Evolutionary conservation across 2,888 invertebrate species (phyloP).

Genomic region (Achlya flavicornis): DNA sequence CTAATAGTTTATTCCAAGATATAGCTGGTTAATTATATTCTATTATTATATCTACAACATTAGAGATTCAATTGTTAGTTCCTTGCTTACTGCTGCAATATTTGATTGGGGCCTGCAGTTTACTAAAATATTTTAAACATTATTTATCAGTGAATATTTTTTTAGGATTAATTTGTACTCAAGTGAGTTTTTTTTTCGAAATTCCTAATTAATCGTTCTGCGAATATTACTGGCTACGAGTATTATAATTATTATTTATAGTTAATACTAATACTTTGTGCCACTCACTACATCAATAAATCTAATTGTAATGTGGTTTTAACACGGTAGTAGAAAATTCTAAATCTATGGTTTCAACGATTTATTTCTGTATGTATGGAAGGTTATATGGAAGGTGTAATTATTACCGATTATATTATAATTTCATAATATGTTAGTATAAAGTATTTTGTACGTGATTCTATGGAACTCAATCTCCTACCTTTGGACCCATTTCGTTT

Average conservation of each 20-base stretch:
- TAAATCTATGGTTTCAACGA: no score
- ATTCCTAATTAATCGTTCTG: slow-evolving; percentile 20
- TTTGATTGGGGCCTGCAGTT: slow-evolving; percentile 1
- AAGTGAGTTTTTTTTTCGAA: slow-evolving; percentile 15
- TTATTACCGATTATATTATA: no score
- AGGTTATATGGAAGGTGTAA: no score
- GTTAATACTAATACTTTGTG: not conserved
- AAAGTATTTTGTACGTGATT: no score
- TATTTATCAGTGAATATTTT: slow-evolving; percentile 20
- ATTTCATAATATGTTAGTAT: no score
- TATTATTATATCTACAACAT: not conserved
- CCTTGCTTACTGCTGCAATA: not conserved
- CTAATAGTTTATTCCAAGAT: not conserved
- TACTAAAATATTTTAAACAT: slow-evolving; percentile 22
- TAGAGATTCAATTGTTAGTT: not conserved
- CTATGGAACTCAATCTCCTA: no score
- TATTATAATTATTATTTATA: slow-evolving; percentile 10
- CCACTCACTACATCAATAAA: not conserved
- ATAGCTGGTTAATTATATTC: not conserved
- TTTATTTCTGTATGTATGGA: no score
- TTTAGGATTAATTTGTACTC: slow-evolving; percentile 33
- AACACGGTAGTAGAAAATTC: no score
- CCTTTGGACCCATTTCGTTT: no score
- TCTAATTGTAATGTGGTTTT: no score
- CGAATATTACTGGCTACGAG: slow-evolving; percentile 16